Evolutionary conservation across 2,113 vertebrate genomes (phyloP), one percentile per base, ranked within the genome.

Genomic region (Trematocara macrostoma): DNA sequence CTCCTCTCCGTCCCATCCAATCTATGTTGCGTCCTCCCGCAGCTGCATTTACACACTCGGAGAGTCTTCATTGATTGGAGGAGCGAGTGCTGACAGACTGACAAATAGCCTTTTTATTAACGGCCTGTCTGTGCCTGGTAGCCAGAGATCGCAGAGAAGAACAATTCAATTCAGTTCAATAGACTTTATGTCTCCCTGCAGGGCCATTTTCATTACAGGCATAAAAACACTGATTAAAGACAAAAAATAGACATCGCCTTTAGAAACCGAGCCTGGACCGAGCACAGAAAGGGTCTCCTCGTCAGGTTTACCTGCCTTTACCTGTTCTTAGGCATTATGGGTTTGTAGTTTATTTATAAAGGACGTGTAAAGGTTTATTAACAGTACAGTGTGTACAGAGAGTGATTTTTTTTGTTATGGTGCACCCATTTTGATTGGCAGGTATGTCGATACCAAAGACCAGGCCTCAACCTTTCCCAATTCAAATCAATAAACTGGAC

Each of bases 101-200:
- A 94, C 90, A 93, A 94, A 94, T 90, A 93, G 93, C 84, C 91
- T 93, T 91, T 94, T 94, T 94, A 95, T 94, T 91, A 94, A 93
- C 69, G 67, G 92, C 61, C 87, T 87, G 92, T 92, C 84, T 94
- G 87, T 85, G 91, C 86, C 91, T 92, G 93, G 85, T 89, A 89
- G 91, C 89, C 92, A 92, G 89, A 90, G 89, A 93, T 92, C 76
- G 79, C 88, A 87, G 89, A 82, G 90, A 91, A 87, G 89, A 93
- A 92, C 87, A 92, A 93, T 93, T 93, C 91, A 92, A 88, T 94
- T 88, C 88, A 84, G 67, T 79, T 88, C 84, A 89, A 88, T 89
- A 87, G 87, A 92, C 89, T 83, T 89, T 81, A 89, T 90, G 91
- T 92, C 83, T 91, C 90, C 92, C 93, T 92, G 85, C 82, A 92